These are phyloP conservation scores for Esox masquinongy DNA, from an alignment of 2,797 vertebrate genomes.

Conservation along the genomic window DNA sequence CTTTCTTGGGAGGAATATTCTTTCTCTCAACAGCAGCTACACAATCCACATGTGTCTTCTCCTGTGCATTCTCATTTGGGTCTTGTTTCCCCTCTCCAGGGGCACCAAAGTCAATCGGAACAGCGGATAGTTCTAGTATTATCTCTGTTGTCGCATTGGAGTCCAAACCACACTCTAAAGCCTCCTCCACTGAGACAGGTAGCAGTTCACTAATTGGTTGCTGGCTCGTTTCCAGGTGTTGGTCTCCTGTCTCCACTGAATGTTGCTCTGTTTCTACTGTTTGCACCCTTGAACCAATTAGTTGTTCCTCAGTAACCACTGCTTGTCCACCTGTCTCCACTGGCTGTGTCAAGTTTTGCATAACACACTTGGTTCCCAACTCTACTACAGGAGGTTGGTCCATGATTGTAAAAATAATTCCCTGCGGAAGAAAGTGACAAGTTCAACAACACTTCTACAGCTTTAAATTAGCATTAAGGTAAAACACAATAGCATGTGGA, in stretches of 20 bases:
- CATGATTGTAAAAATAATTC: not conserved
- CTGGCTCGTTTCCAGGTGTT: constrained; percentile 18
- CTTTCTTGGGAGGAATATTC: constrained; percentile 73
- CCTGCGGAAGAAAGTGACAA: not conserved
- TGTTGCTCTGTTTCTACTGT: constrained; percentile 27
- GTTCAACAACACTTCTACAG: not conserved
- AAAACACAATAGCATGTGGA: not conserved
- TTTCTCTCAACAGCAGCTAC: constrained; percentile 44
- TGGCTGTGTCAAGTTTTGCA: constrained; percentile 55
- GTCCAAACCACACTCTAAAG: constrained; percentile 22
- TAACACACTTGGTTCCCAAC: constrained; percentile 28
- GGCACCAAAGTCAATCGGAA: not conserved
- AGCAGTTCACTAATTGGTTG: constrained; percentile 15
- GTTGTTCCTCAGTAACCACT: constrained; percentile 19
- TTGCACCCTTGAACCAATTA: not conserved
- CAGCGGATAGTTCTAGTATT: not conserved
- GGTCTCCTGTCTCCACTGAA: constrained; percentile 32
- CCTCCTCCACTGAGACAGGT: not conserved
- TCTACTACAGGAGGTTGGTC: not conserved
- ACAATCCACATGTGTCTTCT: constrained; percentile 43
- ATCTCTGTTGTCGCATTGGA: not conserved
- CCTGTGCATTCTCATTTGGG: constrained; percentile 11
- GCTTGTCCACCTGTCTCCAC: constrained; percentile 29
- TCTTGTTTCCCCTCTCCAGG: not conserved
- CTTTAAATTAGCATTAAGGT: not conserved